phyloP scores from a whole-genome alignment of 30 jellyfish, hydroid and myxozoan genomes.

The Phacellophora camtschatica region DNA sequence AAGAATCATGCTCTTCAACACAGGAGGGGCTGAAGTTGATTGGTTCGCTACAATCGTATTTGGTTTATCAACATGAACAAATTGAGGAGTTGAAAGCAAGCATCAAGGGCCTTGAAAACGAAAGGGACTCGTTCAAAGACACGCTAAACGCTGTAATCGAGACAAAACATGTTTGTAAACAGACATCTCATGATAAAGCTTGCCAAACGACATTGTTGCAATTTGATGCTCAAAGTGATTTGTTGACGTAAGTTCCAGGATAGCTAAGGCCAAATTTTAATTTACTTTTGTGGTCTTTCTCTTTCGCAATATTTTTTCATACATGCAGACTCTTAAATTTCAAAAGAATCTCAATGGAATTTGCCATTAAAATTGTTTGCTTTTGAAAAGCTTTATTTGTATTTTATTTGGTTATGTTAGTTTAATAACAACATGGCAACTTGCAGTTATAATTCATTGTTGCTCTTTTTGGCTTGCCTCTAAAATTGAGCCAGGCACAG shows the following conservation, averaged over 20 bases:
- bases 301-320: too few species aligned
- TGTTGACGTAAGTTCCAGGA: not conserved
- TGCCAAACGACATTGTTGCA: not conserved
- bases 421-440: too few species aligned
- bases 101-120: slow-evolving; percentile 33
- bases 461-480: too few species aligned
- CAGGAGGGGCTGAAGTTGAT: slow-evolving; percentile 80
- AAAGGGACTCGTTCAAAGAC: slow-evolving; percentile 40
- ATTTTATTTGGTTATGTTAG: too few species aligned
- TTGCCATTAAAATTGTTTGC: too few species aligned
- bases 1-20: slow-evolving; percentile 57
- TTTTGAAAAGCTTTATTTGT: too few species aligned
- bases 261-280: too few species aligned
- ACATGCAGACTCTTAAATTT: too few species aligned
- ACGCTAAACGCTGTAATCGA: not conserved
- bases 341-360: too few species aligned
- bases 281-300: too few species aligned
- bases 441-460: too few species aligned
- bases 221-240: not conserved
- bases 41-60: slow-evolving; percentile 70
- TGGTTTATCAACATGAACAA: slow-evolving; percentile 62
- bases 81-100: slow-evolving; percentile 48
- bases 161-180: not conserved
- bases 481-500: too few species aligned
- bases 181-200: not conserved